Conservation (phyloP, 1,140 invertebrate genomes). For the Cherax quadricarinatus region DNA sequence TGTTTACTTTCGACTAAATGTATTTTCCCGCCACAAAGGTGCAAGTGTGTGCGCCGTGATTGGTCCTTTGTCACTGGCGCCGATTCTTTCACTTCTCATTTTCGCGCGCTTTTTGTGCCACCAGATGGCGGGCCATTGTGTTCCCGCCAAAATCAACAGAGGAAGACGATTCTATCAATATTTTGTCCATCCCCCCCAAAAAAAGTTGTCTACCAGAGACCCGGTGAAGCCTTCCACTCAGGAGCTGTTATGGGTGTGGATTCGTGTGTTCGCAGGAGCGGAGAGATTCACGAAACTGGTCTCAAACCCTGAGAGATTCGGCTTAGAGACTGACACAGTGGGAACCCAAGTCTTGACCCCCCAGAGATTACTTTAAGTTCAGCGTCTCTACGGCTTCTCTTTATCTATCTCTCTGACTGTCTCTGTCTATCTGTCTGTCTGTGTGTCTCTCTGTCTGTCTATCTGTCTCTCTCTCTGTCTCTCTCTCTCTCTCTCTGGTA, state of each 20-base stretch:
- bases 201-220: conserved; percentile 56
- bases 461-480: too few relatives aligned
- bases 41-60: conserved; percentile 71
- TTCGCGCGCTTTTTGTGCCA: conserved; percentile 73
- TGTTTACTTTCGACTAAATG: conserved; percentile 73
- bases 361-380: too few relatives aligned
- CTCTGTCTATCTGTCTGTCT: too few relatives aligned
- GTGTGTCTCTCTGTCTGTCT: too few relatives aligned
- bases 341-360: too few relatives aligned
- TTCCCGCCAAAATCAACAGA: conserved; percentile 72
- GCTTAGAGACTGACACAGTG: too few relatives aligned
- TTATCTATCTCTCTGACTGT: too few relatives aligned
- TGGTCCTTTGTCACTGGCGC: conserved; percentile 71
- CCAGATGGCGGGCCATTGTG: conserved; percentile 71
- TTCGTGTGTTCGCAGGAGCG: conserved; percentile 17
- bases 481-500: too few relatives aligned
- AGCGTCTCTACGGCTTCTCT: too few relatives aligned
- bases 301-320: not conserved
- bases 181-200: conserved; percentile 52
- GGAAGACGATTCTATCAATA: conserved; percentile 72
- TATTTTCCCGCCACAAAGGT: conserved; percentile 72
- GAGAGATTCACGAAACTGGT: not conserved
- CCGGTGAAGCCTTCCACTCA: conserved; percentile 57
- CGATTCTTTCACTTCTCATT: conserved; percentile 73
- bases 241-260: conserved; percentile 43